These are phyloP conservation scores for Buphagus erythrorhynchus DNA, from an alignment of 2,797 vertebrate genomes.

Conservation along the genomic window DNA sequence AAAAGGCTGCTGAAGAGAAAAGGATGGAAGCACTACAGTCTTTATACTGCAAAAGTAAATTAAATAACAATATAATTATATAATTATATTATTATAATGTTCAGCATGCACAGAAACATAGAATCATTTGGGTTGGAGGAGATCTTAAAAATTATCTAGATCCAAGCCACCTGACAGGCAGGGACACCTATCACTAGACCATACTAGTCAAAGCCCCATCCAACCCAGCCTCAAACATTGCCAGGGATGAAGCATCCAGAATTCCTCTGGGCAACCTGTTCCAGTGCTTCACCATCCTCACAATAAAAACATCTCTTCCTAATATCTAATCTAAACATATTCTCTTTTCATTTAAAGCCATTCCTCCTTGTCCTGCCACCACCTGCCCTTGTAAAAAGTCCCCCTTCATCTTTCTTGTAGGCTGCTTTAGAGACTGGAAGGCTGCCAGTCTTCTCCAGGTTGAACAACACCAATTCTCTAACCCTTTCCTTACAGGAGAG, in stretches of 20 bases:
- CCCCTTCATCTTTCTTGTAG: neutral
- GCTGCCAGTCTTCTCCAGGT: neutral
- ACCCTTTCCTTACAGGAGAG: neutral
- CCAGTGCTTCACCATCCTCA: neutral
- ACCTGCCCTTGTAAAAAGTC: neutral
- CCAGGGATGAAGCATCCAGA: neutral
- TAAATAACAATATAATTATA: neutral
- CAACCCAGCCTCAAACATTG: neutral
- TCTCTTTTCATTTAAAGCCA: too few species aligned
- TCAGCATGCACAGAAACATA: neutral
- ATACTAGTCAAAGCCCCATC: neutral
- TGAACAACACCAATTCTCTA: neutral
- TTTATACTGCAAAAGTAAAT: neutral
- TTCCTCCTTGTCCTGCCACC: too few species aligned
- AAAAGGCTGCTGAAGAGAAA: neutral
- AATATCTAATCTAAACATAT: neutral
- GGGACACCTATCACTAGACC: neutral
- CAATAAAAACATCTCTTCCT: neutral
- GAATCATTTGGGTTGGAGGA: neutral
- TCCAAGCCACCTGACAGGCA: rapidly evolving
- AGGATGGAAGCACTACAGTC: neutral
- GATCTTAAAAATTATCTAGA: neutral
- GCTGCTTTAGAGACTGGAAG: neutral
- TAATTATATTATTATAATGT: too few species aligned
- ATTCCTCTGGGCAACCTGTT: neutral